Conservation (phyloP, 2,888 invertebrate species). For the Dastarcus helophoroides region DNA sequence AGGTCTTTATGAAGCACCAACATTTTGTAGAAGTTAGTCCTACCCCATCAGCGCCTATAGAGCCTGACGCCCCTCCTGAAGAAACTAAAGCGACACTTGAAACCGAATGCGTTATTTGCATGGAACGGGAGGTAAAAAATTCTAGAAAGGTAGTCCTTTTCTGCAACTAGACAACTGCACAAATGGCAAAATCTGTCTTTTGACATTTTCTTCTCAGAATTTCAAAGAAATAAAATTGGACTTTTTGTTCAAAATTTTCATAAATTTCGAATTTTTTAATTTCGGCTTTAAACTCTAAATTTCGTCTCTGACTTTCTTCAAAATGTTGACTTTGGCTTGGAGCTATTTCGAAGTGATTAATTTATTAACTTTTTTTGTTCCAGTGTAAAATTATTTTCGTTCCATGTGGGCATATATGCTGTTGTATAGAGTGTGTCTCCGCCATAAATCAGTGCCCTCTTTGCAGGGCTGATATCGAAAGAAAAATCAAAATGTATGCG, state of each 20-base stretch:
- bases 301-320: neutral
- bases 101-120: conserved; percentile 72
- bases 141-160: too few species aligned
- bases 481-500: conserved; percentile 48
- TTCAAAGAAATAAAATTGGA: neutral
- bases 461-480: conserved; percentile 60
- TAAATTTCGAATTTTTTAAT: too few species aligned
- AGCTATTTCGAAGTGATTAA: conserved; percentile 7
- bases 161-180: too few species aligned
- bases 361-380: conserved; percentile 24
- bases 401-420: conserved; percentile 81
- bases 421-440: conserved; percentile 58
- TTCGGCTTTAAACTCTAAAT: too few species aligned
- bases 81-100: conserved; percentile 31
- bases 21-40: conserved; percentile 26
- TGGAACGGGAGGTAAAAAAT: conserved; percentile 53
- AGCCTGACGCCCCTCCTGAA: conserved; percentile 20
- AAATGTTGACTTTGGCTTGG: conserved; percentile 7
- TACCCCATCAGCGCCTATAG: conserved; percentile 30
- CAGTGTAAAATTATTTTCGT: conserved; percentile 71
- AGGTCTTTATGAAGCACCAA: conserved; percentile 41
- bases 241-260: neutral
- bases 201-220: too few species aligned
- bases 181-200: too few species aligned
- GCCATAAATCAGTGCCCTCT: conserved; percentile 60